Evolutionary conservation across 2,888 invertebrate species (phyloP).

Genomic region (Troides aeacus): DNA sequence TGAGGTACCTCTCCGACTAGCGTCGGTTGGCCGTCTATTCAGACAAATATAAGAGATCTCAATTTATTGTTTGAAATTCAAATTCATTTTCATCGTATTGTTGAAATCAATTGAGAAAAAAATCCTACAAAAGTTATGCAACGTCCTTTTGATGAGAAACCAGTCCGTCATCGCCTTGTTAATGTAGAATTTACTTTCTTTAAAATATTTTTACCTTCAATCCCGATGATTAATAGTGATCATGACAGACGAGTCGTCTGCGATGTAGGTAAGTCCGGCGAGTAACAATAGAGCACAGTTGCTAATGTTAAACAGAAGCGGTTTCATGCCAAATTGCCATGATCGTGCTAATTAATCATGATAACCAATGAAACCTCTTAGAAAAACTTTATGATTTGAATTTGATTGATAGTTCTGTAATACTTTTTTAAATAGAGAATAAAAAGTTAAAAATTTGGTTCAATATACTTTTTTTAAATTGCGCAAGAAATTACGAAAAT

Average conservation of each 20-base stretch:
- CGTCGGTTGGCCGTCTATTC: no score
- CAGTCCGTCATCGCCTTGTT: constrained; percentile 31
- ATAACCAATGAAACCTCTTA: constrained; percentile 34
- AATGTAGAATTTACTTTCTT: constrained; percentile 34
- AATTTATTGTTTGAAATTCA: no score
- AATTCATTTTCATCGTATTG: no score
- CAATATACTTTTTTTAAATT: not conserved
- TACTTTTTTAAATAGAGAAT: not conserved
- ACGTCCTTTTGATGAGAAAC: constrained; percentile 6
- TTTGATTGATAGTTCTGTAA: not conserved
- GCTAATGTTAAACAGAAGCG: constrained; percentile 40
- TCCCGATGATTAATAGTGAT: constrained; percentile 64
- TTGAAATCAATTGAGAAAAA: no score
- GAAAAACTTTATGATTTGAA: not conserved
- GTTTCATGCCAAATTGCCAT: constrained; percentile 52
- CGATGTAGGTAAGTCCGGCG: constrained; percentile 50
- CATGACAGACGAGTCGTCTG: constrained; percentile 62
- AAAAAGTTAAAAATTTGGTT: not conserved
- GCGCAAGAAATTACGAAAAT: no score
- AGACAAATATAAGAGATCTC: no score
- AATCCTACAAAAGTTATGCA: not conserved
- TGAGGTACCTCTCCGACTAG: no score
- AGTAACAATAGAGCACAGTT: constrained; percentile 43
- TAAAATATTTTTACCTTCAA: constrained; percentile 35
- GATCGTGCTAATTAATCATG: constrained; percentile 47